Conservation (phyloP, 1,140 invertebrate genomes). For the Acromyrmex echinatior region DNA sequence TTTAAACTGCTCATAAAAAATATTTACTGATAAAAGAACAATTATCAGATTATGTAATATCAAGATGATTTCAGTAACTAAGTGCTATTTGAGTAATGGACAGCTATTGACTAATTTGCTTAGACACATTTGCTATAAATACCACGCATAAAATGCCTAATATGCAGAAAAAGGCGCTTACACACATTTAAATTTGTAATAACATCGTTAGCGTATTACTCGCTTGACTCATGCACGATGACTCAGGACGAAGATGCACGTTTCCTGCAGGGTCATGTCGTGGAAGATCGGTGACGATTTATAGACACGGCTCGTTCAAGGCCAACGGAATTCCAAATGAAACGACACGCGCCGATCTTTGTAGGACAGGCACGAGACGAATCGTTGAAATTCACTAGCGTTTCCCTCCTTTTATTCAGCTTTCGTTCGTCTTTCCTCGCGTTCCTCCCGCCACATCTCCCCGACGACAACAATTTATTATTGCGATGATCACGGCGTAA, state of each 20-base stretch:
- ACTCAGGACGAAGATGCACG: slow-evolving; percentile 14
- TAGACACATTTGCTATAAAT: not conserved
- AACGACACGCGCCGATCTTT: slow-evolving; percentile 18
- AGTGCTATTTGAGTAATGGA: not conserved
- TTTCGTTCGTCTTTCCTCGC: slow-evolving; percentile 11
- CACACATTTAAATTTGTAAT: slow-evolving; percentile 25
- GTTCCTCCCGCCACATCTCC: not conserved
- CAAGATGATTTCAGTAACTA: not conserved
- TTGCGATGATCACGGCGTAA: slow-evolving; percentile 14
- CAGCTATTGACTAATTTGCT: not conserved
- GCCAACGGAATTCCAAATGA: not conserved
- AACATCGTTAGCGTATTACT: not conserved
- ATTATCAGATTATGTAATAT: not conserved
- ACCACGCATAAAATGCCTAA: not conserved
- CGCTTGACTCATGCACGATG: not conserved
- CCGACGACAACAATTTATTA: slow-evolving; percentile 40
- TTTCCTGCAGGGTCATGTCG: slow-evolving; percentile 12
- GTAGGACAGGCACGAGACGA: slow-evolving; percentile 41
- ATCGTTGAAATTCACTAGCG: slow-evolving; percentile 24
- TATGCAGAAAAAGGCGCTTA: not conserved
- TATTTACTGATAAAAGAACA: not conserved
- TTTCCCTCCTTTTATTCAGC: slow-evolving; percentile 21
- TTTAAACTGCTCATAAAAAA: not conserved
- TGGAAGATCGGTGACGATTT: slow-evolving; percentile 33
- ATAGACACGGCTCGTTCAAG: slow-evolving; percentile 31